phyloP scores from a whole-genome alignment of 2,113 vertebrate genomes.

The Gnathonemus longibarbis region DNA sequence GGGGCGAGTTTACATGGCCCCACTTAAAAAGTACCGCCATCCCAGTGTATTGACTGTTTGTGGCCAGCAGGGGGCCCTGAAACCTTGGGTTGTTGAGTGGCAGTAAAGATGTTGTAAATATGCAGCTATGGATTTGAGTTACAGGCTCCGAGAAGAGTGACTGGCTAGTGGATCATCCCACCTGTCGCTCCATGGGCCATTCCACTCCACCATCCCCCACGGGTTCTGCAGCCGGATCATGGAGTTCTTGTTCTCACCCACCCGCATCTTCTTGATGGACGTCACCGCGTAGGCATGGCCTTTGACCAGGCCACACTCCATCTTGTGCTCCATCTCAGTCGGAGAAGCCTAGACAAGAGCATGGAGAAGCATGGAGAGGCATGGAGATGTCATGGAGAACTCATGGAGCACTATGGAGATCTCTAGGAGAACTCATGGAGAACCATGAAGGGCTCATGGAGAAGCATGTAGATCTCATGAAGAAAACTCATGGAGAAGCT shows the following conservation, averaged over 20 bases:
- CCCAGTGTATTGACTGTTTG: not conserved
- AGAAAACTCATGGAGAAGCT: not conserved
- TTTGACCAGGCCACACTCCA: constrained; percentile 68
- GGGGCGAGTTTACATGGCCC: too few relatives aligned
- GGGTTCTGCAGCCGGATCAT: constrained; percentile 90
- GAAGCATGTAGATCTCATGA: not conserved
- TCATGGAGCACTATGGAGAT: not conserved
- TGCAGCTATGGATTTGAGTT: not conserved
- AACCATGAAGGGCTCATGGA: not conserved
- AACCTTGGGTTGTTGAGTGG: not conserved
- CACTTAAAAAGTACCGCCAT: not conserved
- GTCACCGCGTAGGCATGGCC: constrained; percentile 87
- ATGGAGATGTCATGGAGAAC: not conserved
- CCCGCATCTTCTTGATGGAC: constrained; percentile 65
- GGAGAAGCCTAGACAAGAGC: constrained; percentile 45
- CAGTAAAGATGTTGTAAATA: not conserved
- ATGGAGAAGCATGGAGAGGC: not conserved
- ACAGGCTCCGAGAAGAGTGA: not conserved
- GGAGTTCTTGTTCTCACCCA: constrained; percentile 77
- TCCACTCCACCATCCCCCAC: constrained; percentile 86
- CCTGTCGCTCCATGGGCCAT: constrained; percentile 84
- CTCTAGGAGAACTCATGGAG: not conserved
- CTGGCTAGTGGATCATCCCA: constrained; percentile 34
- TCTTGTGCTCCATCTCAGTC: constrained; percentile 59
- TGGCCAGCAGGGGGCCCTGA: not conserved